phyloP scores from a whole-genome alignment of 1,140 invertebrate species.

The Coelopa frigida region DNA sequence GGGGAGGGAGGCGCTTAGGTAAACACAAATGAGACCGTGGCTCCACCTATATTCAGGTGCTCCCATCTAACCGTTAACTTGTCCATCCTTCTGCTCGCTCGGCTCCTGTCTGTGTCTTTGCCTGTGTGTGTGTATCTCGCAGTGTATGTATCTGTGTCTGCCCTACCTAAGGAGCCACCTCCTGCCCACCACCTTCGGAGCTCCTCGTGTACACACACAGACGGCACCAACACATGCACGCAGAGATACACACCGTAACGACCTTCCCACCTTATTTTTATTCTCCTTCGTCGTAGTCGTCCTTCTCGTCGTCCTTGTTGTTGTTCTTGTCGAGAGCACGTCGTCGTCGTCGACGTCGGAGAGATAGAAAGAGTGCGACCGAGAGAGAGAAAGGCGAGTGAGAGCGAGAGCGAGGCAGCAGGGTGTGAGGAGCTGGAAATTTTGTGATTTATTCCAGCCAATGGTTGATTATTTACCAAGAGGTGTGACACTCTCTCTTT shows the following conservation, averaged over 20 bases:
- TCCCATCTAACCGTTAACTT: constrained; percentile 2
- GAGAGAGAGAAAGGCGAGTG: no score
- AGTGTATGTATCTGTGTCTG: constrained; percentile 21
- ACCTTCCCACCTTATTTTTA: background rate
- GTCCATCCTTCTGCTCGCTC: background rate
- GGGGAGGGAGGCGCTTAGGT: no score
- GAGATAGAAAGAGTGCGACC: no score
- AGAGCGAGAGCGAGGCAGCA: no score
- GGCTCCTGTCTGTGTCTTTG: background rate
- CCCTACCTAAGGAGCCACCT: constrained; percentile 5
- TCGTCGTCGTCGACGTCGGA: no score
- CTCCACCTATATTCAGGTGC: constrained; percentile 23
- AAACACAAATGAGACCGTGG: constrained; percentile 41
- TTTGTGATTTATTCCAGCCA: constrained; percentile 43
- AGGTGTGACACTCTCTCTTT: constrained; percentile 36
- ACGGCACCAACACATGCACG: background rate
- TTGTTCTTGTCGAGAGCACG: background rate
- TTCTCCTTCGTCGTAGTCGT: background rate
- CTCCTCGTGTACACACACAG: constrained; percentile 1
- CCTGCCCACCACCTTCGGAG: no score
- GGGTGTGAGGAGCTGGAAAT: no score
- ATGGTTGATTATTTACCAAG: constrained; percentile 39
- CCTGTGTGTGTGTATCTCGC: constrained; percentile 7
- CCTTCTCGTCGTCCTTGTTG: background rate
- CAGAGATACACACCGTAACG: constrained; percentile 5